phyloP scores from a whole-genome alignment of 2,888 invertebrate species.

The Philaethria dido region DNA sequence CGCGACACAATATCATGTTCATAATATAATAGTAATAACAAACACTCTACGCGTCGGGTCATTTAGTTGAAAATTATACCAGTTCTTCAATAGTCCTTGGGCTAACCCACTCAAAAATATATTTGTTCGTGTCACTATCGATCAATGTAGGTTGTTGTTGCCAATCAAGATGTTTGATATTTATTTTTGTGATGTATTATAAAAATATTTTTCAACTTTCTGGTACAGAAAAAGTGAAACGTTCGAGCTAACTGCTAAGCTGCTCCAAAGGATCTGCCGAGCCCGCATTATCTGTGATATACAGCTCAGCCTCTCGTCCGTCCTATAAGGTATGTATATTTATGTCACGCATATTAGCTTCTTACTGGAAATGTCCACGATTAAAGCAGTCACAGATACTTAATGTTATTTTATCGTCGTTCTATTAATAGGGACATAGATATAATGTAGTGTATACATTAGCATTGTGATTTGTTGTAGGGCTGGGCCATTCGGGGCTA shows the following conservation, averaged over 20 bases:
- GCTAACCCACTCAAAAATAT: slow-evolving; percentile 74
- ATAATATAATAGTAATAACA: slow-evolving; percentile 49
- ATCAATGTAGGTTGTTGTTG: slow-evolving; percentile 37
- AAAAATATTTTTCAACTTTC: slow-evolving; percentile 40
- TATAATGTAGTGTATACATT: slow-evolving; percentile 10
- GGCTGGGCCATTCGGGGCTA: slow-evolving; percentile 88
- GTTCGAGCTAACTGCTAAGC: slow-evolving; percentile 80
- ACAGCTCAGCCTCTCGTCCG: slow-evolving; percentile 85
- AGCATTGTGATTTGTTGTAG: slow-evolving; percentile 60
- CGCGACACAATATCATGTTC: slow-evolving; percentile 60
- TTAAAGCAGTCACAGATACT: slow-evolving; percentile 19
- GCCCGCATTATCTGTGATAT: slow-evolving; percentile 84
- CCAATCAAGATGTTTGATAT: slow-evolving; percentile 20
- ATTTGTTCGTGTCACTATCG: slow-evolving; percentile 45
- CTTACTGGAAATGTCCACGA: slow-evolving; percentile 36
- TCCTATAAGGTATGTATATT: slow-evolving; percentile 76
- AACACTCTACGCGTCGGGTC: slow-evolving; percentile 41
- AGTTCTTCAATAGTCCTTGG: slow-evolving; percentile 49
- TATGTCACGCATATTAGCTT: slow-evolving; percentile 36
- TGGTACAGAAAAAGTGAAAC: slow-evolving; percentile 66
- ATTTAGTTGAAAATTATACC: slow-evolving; percentile 40
- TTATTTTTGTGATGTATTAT: slow-evolving; percentile 27
- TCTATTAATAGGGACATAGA: slow-evolving; percentile 28
- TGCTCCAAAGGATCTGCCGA: slow-evolving; percentile 81
- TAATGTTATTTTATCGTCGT: slow-evolving; percentile 22